Base-by-base conservation (phyloP, 2,888 invertebrate species). In the Drosophila prostipennis region DNA sequence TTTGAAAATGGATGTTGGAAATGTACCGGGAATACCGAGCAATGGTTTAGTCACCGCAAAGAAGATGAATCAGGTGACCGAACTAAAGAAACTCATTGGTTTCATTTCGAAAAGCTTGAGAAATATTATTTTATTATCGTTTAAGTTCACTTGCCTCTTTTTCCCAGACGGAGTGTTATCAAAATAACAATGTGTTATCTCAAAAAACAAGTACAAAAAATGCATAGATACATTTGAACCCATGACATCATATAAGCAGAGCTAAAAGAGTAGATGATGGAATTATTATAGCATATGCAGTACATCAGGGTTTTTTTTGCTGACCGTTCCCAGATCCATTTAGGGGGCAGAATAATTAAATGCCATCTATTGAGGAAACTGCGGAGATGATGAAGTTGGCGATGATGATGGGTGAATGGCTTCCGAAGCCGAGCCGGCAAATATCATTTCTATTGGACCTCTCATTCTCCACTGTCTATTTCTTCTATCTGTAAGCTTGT, bases 401-500 rank as follows among this genome's bases (percentile, higher is more conserved):
- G 42, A n/a, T 51, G 36, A 51, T 23, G n/a, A 36, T n/a, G 37
- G 13, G 23, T 29, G 46, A 64, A 45, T 51, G 45, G 16, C 1
- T 29, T 29, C 14, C n/a, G n/a, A 23, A 43, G 43, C 6, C 7
- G 43, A 13, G 13, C 40, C 11, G 37, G 46, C 23, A 56, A 48
- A 36, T 55, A 45, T 61, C 48, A 37, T 49, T 63, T 58, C 43
- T 32, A 58, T 46, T 45, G 61, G 39, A 48, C 64, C 34, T 14
- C 29, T 43, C 37, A 23, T 67, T 48, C 48, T 43, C 11, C 11
- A 10, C 23, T 14, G 37, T 14, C 55, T 40, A 56, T 64, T 64
- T 51, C 39, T 49, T 29, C 32, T 45, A 43, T 68, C 43, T 36
- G 19, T 73, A 78, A 83, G 81, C 78, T 63, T 19, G 60, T 69